A percentile compares a stretch with the other conserved stretches of the same genome.
These are phyloP conservation scores for Sycobia sp. DNA, from an alignment of 1,140 invertebrate species.

Conservation along the genomic window DNA sequence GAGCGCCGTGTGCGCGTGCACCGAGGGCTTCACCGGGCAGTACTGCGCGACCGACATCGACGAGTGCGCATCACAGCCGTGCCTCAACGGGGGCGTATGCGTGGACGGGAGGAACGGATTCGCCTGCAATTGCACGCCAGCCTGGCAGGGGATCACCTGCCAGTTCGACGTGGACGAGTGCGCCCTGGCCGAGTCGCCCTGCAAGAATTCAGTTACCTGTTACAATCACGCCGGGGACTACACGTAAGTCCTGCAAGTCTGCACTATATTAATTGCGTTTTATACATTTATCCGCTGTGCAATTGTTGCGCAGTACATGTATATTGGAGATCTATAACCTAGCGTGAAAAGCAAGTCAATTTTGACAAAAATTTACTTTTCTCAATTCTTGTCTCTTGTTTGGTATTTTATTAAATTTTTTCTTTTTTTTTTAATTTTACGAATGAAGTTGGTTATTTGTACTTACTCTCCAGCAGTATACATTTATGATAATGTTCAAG, in stretches of 20 bases:
- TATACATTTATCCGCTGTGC: no score
- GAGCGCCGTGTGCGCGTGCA: slow-evolving; percentile 75
- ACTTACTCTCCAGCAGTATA: no score
- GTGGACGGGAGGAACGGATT: slow-evolving; percentile 76
- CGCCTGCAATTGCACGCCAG: slow-evolving; percentile 76
- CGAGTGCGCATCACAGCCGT: slow-evolving; percentile 83
- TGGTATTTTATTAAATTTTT: no score
- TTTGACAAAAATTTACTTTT: no score
- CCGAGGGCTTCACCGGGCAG: slow-evolving; percentile 81
- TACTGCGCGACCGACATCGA: slow-evolving; percentile 82
- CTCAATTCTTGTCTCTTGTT: no score
- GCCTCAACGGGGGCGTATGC: slow-evolving; percentile 87
- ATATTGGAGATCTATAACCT: no score
- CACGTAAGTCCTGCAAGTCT: slow-evolving; percentile 59
- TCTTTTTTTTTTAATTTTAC: no score
- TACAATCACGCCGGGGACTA: slow-evolving; percentile 83
- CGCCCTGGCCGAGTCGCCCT: slow-evolving; percentile 65
- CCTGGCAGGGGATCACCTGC: slow-evolving; percentile 83
- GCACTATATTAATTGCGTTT: no score
- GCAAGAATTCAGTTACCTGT: slow-evolving; percentile 82
- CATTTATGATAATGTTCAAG: no score
- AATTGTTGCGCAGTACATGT: no score
- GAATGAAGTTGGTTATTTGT: no score
- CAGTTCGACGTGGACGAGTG: slow-evolving; percentile 71
- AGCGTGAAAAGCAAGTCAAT: no score